phyloP scores from a whole-genome alignment of 1,140 invertebrate species.

The Latrodectus geometricus region DNA sequence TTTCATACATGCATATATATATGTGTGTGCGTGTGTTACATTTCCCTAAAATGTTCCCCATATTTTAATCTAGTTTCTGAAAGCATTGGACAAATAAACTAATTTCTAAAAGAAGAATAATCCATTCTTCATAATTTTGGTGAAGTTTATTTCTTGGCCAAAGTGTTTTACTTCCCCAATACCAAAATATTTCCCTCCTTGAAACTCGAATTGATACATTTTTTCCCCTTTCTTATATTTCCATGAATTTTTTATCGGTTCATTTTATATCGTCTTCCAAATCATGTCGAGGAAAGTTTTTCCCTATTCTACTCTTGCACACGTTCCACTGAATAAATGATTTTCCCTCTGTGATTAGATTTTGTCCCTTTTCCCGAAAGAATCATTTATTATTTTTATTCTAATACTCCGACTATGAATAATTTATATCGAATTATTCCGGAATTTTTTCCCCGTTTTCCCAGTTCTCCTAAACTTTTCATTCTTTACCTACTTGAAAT shows the following conservation, averaged over 20 bases:
- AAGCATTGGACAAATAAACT: too few species aligned
- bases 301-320: too few species aligned
- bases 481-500: not conserved
- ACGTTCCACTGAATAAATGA: not conserved
- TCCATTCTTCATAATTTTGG: too few species aligned
- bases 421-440: slow-evolving; percentile 1
- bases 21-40: too few species aligned
- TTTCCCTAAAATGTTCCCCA: too few species aligned
- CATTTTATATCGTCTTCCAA: not conserved
- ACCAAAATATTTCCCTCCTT: too few species aligned
- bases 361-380: not conserved
- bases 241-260: not conserved
- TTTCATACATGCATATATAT: too few species aligned
- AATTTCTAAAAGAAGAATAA: too few species aligned
- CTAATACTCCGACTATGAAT: not conserved
- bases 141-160: too few species aligned
- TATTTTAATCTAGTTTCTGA: too few species aligned
- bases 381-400: not conserved
- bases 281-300: not conserved
- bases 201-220: too few species aligned
- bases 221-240: not conserved
- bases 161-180: too few species aligned
- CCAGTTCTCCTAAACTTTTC: not conserved
- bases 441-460: not conserved
- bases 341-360: not conserved